Conservation (phyloP, 2,888 invertebrate species). For the Dryococelus australis region DNA sequence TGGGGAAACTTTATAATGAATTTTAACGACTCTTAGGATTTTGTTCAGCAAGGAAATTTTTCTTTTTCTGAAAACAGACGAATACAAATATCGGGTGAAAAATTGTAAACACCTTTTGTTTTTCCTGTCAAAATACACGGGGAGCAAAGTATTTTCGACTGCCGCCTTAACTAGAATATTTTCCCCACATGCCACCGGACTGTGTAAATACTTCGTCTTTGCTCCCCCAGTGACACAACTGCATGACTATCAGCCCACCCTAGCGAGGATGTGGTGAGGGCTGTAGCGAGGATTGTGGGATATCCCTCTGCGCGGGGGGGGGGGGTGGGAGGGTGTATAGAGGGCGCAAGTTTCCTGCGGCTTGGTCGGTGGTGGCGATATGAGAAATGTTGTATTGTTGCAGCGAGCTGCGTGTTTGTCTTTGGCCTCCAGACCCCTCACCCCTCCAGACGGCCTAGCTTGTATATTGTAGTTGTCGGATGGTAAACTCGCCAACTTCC, state of each 20-base stretch:
- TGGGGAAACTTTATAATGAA: too few species aligned
- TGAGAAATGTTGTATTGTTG: conserved; percentile 16
- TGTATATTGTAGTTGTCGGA: conserved; percentile 16
- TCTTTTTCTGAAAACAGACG: too few species aligned
- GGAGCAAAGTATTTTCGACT: too few species aligned
- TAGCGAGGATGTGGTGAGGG: neutral
- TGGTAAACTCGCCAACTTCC: conserved; percentile 16
- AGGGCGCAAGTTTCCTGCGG: neutral
- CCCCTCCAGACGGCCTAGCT: neutral
- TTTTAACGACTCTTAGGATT: too few species aligned
- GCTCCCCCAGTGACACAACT: neutral
- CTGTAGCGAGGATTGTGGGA: neutral
- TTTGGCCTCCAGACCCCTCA: neutral
- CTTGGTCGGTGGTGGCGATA: neutral
- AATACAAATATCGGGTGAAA: too few species aligned
- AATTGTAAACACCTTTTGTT: too few species aligned
- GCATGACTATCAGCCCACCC: neutral
- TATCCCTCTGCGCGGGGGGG: neutral
- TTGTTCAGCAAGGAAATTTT: too few species aligned
- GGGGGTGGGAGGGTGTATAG: neutral
- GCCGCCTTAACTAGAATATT: too few species aligned
- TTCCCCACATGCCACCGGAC: too few species aligned
- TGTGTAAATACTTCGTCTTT: neutral
- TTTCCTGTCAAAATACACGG: too few species aligned
- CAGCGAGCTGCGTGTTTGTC: neutral